A percentile compares a stretch with the other conserved stretches of the same genome.
phyloP scores from a whole-genome alignment of 2,113 vertebrate species.

The Myxocyprinus asiaticus region DNA sequence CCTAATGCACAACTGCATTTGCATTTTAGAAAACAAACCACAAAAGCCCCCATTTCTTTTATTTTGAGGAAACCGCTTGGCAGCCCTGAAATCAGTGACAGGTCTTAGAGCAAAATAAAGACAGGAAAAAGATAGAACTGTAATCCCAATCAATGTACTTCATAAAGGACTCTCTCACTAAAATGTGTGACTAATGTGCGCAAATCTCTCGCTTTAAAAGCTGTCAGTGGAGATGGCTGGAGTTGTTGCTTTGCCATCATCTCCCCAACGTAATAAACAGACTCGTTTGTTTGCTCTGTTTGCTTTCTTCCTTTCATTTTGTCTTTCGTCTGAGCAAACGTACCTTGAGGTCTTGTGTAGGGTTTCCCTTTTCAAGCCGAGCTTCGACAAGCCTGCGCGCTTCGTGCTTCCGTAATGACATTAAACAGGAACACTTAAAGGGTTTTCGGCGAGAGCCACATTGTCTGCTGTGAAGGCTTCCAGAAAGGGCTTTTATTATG shows the following conservation, averaged over 20 bases:
- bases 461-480: constrained; percentile 77
- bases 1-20: constrained; percentile 62
- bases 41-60: constrained; percentile 70
- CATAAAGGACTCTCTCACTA: constrained; percentile 80
- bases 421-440: constrained; percentile 80
- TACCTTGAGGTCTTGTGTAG: constrained; percentile 77
- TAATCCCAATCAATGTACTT: constrained; percentile 81
- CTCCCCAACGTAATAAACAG: constrained; percentile 71
- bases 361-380: constrained; percentile 68
- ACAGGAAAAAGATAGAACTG: constrained; percentile 74
- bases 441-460: constrained; percentile 71
- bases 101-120: constrained; percentile 73
- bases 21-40: constrained; percentile 66
- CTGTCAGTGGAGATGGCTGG: constrained; percentile 73
- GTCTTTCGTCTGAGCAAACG: constrained; percentile 60
- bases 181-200: constrained; percentile 85
- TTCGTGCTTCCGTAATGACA: constrained; percentile 75
- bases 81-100: constrained; percentile 71
- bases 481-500: constrained; percentile 77
- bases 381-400: constrained; percentile 62
- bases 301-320: not conserved
- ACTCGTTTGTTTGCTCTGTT: constrained; percentile 68
- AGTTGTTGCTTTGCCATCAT: constrained; percentile 72
- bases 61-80: constrained; percentile 70
- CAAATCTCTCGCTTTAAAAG: constrained; percentile 78